Percentiles rank a stretch among this genome's conserved stretches.
phyloP scores from a whole-genome alignment of 2,113 vertebrate genomes.

The Oostethus manadensis region DNA sequence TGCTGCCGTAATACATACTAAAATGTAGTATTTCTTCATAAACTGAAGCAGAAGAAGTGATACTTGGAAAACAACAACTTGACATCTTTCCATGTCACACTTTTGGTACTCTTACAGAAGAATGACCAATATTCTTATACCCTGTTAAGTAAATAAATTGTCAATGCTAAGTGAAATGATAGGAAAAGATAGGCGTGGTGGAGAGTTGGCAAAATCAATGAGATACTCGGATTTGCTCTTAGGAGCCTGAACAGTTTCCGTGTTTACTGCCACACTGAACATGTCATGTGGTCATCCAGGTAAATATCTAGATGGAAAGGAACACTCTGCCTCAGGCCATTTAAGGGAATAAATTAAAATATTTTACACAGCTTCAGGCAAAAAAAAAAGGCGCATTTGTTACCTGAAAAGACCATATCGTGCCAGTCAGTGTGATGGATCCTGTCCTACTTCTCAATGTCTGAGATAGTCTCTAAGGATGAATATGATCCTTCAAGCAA shows the following conservation, averaged over 20 bases:
- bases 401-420: neutral
- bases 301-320: neutral
- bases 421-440: neutral
- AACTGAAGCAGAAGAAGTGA: too few species aligned
- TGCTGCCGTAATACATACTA: too few species aligned
- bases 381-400: neutral
- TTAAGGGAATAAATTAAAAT: neutral
- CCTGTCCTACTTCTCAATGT: neutral
- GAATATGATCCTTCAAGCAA: neutral
- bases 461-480: neutral
- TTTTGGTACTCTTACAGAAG: too few species aligned
- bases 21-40: too few species aligned
- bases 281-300: constrained; percentile 1
- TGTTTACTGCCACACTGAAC: constrained; percentile 31
- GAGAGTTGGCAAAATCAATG: neutral
- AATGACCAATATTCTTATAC: neutral
- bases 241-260: constrained; percentile 17
- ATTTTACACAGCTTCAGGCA: neutral
- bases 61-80: too few species aligned
- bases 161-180: constrained; percentile 11
- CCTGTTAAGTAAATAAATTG: neutral
- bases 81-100: too few species aligned
- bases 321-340: neutral
- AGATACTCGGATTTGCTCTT: constrained; percentile 8
- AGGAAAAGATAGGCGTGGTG: constrained; percentile 21